A percentile compares a stretch with the other conserved stretches of the same genome.
Evolutionary conservation across 2,797 vertebrate genomes (phyloP).

Genomic region (Gymnoscopelus braueri): DNA sequence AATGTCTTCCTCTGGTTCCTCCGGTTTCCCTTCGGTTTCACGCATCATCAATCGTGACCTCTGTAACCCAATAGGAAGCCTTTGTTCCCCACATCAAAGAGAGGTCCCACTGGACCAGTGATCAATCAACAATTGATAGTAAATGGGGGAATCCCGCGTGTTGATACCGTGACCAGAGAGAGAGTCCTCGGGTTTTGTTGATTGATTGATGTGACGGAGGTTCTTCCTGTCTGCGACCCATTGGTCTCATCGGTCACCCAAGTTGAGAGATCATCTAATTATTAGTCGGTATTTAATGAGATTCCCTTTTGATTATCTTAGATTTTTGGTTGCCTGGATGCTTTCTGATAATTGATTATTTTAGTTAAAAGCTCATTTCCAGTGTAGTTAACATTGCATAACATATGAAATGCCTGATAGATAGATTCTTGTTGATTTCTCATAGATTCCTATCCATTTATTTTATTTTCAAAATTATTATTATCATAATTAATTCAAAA

Average conservation of each 20-base stretch:
- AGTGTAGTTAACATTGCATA: too few species aligned
- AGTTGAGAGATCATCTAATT: too few species aligned
- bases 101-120: conserved; percentile 48
- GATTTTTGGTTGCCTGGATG: too few species aligned
- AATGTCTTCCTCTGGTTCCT: conserved; percentile 26
- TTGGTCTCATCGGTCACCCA: not conserved
- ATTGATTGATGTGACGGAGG: conserved; percentile 52
- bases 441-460: too few species aligned
- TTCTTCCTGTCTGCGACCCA: conserved; percentile 40
- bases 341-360: too few species aligned
- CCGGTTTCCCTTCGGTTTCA: conserved; percentile 55
- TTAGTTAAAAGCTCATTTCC: too few species aligned
- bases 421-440: too few species aligned
- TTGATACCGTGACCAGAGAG: conserved; percentile 51
- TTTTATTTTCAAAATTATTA: too few species aligned
- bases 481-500: too few species aligned
- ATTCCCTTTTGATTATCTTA: too few species aligned
- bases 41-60: conserved; percentile 67
- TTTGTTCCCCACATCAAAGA: conserved; percentile 74
- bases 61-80: conserved; percentile 64
- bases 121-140: conserved; percentile 62
- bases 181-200: conserved; percentile 31
- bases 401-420: too few species aligned
- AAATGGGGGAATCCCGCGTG: conserved; percentile 45
- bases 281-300: too few species aligned